Evolutionary conservation across 2,888 invertebrate genomes (phyloP), one percentile per base, ranked within the genome.

Genomic region (Notodonta ziczac): DNA sequence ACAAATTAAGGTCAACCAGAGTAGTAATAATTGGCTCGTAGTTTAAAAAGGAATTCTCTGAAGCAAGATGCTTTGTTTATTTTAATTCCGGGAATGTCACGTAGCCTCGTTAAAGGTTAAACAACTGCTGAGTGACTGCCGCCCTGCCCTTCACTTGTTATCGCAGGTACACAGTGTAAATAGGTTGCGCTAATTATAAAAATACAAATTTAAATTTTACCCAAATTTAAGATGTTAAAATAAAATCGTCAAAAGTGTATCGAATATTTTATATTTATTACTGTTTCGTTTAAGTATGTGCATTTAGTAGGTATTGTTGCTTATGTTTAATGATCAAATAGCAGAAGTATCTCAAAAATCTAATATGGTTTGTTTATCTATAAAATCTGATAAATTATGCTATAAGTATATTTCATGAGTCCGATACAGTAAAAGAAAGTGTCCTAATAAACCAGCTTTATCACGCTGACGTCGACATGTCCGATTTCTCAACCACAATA

Each of bases 101-200:
- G 83, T 83, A 82, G 75, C 69, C 80, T 82, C 81, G 78, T 84
- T 83, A 83, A 73, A 77, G 78, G 82, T 78, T 80, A 78, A 82
- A 80, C 67, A 69, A 35, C 71, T 70, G 65, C 70, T 67, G 65
- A 75, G 70, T 59, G 66, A 70, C 68, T 63, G 52, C 73, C 70
- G 63, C 69, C 62, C 60, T 70, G 66, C 72, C 65, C 24, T 60
- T 70, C 72, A 69, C 70, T 72, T 68, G 66, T 66, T 66, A 71
- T 63, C 66, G 66, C 63, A 62, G 67, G 68, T 50, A 46, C 46
- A 46, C n/a, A 9, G 13, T 46, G n/a, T 5, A 10, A 24, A 24
- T 0, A 12, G 42, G 9, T 8, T 1, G 24, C 24, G 2, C 24
- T 24, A 24, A 24, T 24, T 24, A 24, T 24, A 24, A 24, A 24